Conservation (phyloP, 2,113 vertebrate species). For the Nettapus auritus region DNA sequence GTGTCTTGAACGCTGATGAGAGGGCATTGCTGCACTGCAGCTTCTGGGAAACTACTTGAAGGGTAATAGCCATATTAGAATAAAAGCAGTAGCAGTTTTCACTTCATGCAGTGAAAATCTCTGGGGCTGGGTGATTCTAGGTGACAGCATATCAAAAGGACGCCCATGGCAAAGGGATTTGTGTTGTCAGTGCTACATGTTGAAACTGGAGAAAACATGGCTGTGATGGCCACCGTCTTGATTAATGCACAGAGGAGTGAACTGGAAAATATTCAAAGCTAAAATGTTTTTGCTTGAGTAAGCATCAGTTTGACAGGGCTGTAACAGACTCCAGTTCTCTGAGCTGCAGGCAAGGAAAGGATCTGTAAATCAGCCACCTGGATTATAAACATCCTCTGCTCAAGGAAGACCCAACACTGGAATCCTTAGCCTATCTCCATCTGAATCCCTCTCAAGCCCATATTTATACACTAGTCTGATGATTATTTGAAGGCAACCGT, state of each 20-base stretch:
- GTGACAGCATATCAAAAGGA: not conserved
- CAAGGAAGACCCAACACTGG: not conserved
- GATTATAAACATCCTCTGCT: not conserved
- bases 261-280: not conserved
- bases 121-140: accelerated
- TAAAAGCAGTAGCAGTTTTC: not conserved
- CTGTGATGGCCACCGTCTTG: not conserved
- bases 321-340: not conserved
- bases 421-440: not conserved
- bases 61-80: not conserved
- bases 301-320: not conserved
- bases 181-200: accelerated
- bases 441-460: not conserved
- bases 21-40: not conserved
- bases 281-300: not conserved
- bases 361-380: not conserved
- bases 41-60: not conserved
- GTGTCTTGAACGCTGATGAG: not conserved
- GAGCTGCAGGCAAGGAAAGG: not conserved
- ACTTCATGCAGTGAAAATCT: not conserved
- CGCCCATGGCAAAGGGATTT: not conserved
- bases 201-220: not conserved
- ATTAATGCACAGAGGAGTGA: not conserved
- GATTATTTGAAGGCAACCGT: not conserved
- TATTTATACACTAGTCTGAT: not conserved